A percentile compares a stretch with the other conserved stretches of the same genome.
These are phyloP conservation scores for Heliconius hermathena DNA, from an alignment of 1,140 invertebrate genomes.

Conservation along the genomic window DNA sequence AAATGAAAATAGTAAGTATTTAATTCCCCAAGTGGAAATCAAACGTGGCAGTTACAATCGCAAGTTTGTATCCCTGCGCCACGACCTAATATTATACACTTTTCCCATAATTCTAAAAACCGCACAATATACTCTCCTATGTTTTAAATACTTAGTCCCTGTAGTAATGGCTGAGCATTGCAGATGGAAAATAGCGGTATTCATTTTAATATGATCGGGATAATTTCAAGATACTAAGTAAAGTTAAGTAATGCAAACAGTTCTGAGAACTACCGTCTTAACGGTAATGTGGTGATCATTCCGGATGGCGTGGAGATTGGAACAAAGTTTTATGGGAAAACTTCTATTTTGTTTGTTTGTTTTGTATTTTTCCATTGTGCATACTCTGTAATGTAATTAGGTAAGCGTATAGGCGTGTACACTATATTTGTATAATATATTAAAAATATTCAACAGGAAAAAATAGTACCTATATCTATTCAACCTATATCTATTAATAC, in stretches of 20 bases:
- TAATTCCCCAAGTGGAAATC: no score
- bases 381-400: background rate
- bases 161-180: conserved; percentile 16
- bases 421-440: background rate
- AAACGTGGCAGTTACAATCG: no score
- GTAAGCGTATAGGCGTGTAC: background rate
- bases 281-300: conserved; percentile 60
- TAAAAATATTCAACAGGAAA: background rate
- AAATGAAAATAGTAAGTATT: no score
- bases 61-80: no score
- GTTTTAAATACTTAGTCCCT: conserved; percentile 10
- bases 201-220: conserved; percentile 53
- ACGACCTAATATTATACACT: no score
- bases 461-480: background rate
- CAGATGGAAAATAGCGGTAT: conserved; percentile 22
- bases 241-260: conserved; percentile 48
- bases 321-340: conserved; percentile 34
- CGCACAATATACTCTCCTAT: conserved; percentile 4
- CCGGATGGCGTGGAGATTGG: conserved; percentile 34
- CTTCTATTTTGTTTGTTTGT: conserved; percentile 24
- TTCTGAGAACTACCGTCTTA: conserved; percentile 65
- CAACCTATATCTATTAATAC: no score
- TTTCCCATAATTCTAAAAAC: background rate
- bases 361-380: conserved; percentile 14
- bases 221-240: conserved; percentile 51